Percentiles rank a stretch among this genome's conserved stretches.
phyloP scores from a whole-genome alignment of 2,888 invertebrate species.

The Amblyteles armatorius region DNA sequence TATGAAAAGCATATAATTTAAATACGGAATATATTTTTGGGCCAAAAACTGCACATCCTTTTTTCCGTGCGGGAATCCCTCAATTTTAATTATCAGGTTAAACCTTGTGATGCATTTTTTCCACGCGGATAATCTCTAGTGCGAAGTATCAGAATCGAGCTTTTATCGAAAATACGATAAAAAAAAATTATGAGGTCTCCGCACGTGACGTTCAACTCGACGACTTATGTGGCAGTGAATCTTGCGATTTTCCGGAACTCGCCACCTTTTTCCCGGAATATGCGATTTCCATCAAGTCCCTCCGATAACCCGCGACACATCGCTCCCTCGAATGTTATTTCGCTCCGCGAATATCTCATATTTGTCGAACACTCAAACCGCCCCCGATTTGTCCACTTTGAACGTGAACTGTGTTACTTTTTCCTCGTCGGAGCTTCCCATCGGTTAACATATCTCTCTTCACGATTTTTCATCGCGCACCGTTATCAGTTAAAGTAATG shows the following conservation, averaged over 20 bases:
- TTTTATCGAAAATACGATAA: neutral
- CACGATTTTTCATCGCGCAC: neutral
- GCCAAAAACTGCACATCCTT: too few relatives aligned
- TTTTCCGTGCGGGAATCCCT: too few relatives aligned
- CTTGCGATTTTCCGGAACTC: constrained; percentile 15
- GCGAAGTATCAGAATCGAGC: neutral
- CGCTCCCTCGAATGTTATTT: constrained; percentile 32
- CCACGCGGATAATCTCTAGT: neutral
- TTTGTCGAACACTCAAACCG: constrained; percentile 30
- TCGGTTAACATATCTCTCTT: constrained; percentile 34
- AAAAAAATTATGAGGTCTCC: neutral
- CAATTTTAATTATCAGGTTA: too few relatives aligned
- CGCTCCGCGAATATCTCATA: constrained; percentile 37
- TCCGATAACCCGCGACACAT: constrained; percentile 11
- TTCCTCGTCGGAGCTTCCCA: constrained; percentile 30
- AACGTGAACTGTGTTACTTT: constrained; percentile 36
- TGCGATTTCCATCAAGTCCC: constrained; percentile 22
- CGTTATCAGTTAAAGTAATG: constrained; percentile 14
- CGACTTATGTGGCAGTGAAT: constrained; percentile 16
- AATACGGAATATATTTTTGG: too few relatives aligned
- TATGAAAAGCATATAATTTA: too few relatives aligned
- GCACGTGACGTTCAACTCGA: constrained; percentile 1
- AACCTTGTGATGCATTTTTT: neutral
- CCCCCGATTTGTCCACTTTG: constrained; percentile 27
- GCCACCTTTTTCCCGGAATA: neutral